A percentile compares a stretch with the other conserved stretches of the same genome.
Conservation (phyloP, 2,888 invertebrate genomes). For the Tridacna gigas region DNA sequence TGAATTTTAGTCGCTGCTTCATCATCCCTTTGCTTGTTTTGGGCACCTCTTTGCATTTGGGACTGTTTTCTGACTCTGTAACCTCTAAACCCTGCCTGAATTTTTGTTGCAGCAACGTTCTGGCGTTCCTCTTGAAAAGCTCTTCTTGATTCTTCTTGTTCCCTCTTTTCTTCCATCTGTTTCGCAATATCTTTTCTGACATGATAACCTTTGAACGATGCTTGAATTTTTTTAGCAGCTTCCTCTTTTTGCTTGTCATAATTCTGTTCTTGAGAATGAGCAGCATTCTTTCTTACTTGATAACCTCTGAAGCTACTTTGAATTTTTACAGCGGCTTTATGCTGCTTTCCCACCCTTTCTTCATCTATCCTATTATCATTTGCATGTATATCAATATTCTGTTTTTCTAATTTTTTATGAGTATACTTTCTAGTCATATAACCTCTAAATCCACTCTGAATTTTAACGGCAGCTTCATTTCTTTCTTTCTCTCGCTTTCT, state of each 20-base stretch:
- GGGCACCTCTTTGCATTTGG: not conserved
- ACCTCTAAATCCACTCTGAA: slow-evolving; percentile 58
- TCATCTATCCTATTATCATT: slow-evolving; percentile 38
- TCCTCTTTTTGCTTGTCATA: slow-evolving; percentile 15
- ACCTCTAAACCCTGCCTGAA: slow-evolving; percentile 54
- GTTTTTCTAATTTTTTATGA: slow-evolving; percentile 46
- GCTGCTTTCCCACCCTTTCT: slow-evolving; percentile 29
- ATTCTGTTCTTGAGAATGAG: slow-evolving; percentile 3
- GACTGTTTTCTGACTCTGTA: slow-evolving; percentile 50
- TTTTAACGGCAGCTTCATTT: slow-evolving; percentile 52
- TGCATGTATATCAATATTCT: slow-evolving; percentile 30
- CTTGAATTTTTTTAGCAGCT: slow-evolving; percentile 51
- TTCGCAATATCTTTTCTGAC: slow-evolving; percentile 22
- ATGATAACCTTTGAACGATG: slow-evolving; percentile 51
- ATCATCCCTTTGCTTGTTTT: slow-evolving; percentile 20
- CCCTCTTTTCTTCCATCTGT: slow-evolving; percentile 22
- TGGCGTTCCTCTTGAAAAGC: not conserved
- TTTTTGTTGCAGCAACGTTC: slow-evolving; percentile 49
- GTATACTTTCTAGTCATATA: slow-evolving; percentile 55
- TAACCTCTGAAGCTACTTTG: slow-evolving; percentile 55
- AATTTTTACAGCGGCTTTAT: slow-evolving; percentile 45
- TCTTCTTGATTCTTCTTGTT: not conserved
- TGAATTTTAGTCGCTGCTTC: slow-evolving; percentile 60
- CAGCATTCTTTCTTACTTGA: slow-evolving; percentile 44
- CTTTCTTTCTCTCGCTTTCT: slow-evolving; percentile 18